Evolutionary conservation across 1,140 invertebrate genomes (phyloP).

Genomic region (Metaphire vulgaris): DNA sequence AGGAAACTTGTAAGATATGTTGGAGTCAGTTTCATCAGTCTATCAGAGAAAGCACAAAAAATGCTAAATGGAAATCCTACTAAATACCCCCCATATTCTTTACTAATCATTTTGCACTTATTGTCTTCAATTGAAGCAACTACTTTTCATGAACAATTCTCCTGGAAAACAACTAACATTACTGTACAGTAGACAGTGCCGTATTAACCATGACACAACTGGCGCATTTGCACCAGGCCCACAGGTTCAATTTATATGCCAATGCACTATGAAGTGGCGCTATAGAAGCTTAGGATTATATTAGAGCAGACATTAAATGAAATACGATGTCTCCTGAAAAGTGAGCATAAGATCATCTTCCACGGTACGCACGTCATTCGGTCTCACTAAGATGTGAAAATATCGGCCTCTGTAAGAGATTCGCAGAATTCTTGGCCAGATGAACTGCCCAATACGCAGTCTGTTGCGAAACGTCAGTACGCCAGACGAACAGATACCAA

Average conservation of each 20-base stretch:
- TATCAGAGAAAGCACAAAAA: not conserved
- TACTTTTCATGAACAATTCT: not conserved
- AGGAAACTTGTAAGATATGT: slow-evolving; percentile 85
- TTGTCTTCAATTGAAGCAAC: not conserved
- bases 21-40: not conserved
- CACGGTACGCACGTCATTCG: not conserved
- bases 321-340: too few species aligned
- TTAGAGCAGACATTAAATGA: too few species aligned
- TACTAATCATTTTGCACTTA: not conserved
- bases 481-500: slow-evolving; percentile 93
- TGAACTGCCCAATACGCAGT: slow-evolving; percentile 81
- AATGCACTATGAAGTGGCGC: too few species aligned
- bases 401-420: slow-evolving; percentile 97
- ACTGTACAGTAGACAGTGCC: too few species aligned
- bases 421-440: slow-evolving; percentile 99
- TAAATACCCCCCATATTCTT: not conserved
- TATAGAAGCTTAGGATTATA: too few species aligned
- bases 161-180: too few species aligned
- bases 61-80: not conserved
- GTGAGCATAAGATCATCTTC: too few species aligned
- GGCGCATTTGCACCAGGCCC: too few species aligned
- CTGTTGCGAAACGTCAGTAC: slow-evolving; percentile 89
- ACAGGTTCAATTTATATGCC: too few species aligned
- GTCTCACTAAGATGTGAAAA: slow-evolving; percentile 83
- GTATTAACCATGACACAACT: too few species aligned